These are phyloP conservation scores for Lepus americanus DNA, from an alignment of 2,113 vertebrate genomes.

Conservation along the genomic window DNA sequence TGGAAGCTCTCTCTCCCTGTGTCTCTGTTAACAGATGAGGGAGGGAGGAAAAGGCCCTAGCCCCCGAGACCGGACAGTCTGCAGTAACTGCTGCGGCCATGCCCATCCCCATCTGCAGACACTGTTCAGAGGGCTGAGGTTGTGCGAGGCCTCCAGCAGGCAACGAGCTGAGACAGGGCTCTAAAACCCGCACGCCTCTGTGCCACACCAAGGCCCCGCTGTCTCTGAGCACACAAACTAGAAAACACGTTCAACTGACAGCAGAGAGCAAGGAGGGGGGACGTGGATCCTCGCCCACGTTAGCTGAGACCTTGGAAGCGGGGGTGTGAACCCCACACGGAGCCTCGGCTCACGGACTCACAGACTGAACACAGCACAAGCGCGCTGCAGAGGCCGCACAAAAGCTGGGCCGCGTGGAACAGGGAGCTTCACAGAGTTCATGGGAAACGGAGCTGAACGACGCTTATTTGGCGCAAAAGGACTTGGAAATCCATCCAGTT, in stretches of 20 bases:
- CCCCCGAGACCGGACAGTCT: conserved; percentile 3
- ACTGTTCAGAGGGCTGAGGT: neutral
- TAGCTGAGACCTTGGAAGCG: conserved; percentile 36
- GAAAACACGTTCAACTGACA: conserved; percentile 40
- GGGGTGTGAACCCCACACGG: conserved; percentile 57
- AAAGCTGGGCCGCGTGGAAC: neutral
- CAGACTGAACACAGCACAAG: neutral
- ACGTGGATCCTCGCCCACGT: neutral
- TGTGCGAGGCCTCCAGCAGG: neutral
- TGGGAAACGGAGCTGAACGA: too few species aligned
- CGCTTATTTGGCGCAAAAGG: too few species aligned
- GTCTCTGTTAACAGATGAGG: too few species aligned
- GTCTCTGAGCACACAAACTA: neutral
- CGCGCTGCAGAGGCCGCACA: neutral
- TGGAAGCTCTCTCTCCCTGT: too few species aligned
- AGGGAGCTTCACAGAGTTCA: neutral
- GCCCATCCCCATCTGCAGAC: neutral
- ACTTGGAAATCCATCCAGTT: too few species aligned
- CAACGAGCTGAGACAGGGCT: neutral
- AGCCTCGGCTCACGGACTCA: conserved; percentile 47
- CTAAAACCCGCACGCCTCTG: neutral
- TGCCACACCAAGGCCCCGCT: neutral
- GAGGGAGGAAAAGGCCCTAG: neutral
- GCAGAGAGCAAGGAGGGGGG: neutral
- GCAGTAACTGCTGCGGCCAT: neutral